Conservation (phyloP, 2,888 invertebrate genomes). For the Platycnemis pennipes region DNA sequence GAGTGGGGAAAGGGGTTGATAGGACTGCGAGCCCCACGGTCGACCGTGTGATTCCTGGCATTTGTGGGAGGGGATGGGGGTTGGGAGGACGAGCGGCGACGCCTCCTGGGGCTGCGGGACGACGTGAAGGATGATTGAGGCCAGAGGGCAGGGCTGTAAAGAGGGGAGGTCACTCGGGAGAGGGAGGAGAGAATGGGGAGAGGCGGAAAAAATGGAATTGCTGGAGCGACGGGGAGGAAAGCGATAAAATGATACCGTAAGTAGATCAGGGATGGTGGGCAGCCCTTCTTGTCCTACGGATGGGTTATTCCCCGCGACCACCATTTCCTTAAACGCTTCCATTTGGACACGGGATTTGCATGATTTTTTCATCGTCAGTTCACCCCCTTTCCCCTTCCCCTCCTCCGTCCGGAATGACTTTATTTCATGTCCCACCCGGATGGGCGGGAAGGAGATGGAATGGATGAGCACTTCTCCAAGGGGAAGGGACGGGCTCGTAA, state of each 20-base stretch:
- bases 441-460: background rate
- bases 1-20: too few relatives aligned
- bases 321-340: background rate
- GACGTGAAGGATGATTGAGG: constrained; percentile 19
- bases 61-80: background rate
- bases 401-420: background rate
- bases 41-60: too few relatives aligned
- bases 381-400: background rate
- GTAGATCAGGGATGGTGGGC: background rate
- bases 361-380: background rate
- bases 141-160: background rate
- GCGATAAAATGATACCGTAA: constrained; percentile 19
- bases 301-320: background rate
- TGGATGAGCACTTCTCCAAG: background rate
- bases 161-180: background rate
- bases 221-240: background rate
- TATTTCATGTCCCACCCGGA: background rate
- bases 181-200: background rate
- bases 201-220: background rate
- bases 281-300: background rate
- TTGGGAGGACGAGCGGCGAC: background rate
- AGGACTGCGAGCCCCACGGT: too few relatives aligned
- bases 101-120: too few relatives aligned
- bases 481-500: background rate
- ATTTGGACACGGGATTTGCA: background rate